Evolutionary conservation across 2,797 vertebrate species (phyloP), one percentile per base, ranked within the genome.

Genomic region (Pristis pectinata): DNA sequence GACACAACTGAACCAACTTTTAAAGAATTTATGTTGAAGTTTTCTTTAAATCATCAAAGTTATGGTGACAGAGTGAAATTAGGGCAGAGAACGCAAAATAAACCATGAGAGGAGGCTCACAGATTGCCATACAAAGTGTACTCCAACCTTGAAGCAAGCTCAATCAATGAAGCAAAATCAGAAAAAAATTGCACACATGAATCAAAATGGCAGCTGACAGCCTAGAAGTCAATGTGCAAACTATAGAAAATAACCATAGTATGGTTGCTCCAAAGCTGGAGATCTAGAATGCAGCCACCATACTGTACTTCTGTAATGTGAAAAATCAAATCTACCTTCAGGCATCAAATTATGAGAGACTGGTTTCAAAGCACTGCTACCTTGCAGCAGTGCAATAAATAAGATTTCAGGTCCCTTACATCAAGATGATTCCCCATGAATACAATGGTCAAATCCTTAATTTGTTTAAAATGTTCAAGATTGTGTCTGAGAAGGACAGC

Each of bases 401-500:
- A 61, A 87, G 11, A 10, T 61, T 9, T 34, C 56, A 49, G 6
- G 67, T 15, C 49, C 37, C 67, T 44, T 30, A 37, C 9, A 34
- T 72, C 59, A 93, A 44, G 91, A 70, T 0, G 22, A 70, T 67
- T 44, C 7, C 44, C 61, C 67, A 49, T 61, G 87, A 93, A 70
- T 27, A 7, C 89, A 93, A 0, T 72, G 30, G 41, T 22, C 22
- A 70, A 27, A 15, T 27, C 64, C 41, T 13, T 19, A 59, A 64
- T 70, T 93, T 93, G 17, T 92, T 37, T 93, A 91, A 91, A 91
- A 91, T 22, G 7, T 22, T 44, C 41, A n/a, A 93, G 34, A 67
- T 56, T 87, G 19, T 24, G 37, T 61, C 53, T 64, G 56, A 89
- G 53, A 87, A 87, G 17, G 37, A 44, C 61, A 67, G 41, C 13